Conservation (phyloP, 2,888 invertebrate species). For the Plemyria rubiginata region DNA sequence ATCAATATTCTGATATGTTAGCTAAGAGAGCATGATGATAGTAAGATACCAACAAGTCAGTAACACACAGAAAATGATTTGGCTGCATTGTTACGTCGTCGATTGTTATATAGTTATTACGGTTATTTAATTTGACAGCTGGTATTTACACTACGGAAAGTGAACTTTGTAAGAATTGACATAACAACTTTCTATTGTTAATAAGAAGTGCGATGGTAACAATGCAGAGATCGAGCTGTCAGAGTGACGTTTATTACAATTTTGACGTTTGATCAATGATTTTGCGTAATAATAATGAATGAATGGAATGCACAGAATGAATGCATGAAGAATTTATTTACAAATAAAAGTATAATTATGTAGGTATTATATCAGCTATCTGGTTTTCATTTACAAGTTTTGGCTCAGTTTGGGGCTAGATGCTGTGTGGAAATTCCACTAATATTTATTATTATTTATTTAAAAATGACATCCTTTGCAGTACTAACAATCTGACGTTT, state of each 20-base stretch:
- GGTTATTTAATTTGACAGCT: slow-evolving; percentile 41
- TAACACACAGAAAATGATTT: neutral
- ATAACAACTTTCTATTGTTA: slow-evolving; percentile 45
- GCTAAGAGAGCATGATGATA: no score
- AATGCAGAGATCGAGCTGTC: slow-evolving; percentile 26
- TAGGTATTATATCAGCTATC: no score
- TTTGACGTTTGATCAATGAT: slow-evolving; percentile 4
- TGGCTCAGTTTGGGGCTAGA: no score
- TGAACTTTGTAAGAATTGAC: slow-evolving; percentile 38
- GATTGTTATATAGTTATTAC: slow-evolving; percentile 32
- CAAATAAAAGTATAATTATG: no score
- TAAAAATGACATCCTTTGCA: no score
- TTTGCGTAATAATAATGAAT: slow-evolving; percentile 3
- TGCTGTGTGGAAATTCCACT: no score
- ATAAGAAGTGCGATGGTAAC: slow-evolving; percentile 7
- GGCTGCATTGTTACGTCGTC: slow-evolving; percentile 17
- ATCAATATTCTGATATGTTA: no score
- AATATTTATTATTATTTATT: no score
- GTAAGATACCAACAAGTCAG: neutral
- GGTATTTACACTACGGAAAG: slow-evolving; percentile 39
- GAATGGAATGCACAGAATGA: no score
- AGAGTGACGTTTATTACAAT: slow-evolving; percentile 21
- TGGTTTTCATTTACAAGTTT: no score
- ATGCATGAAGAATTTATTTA: no score
- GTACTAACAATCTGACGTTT: slow-evolving; percentile 20